Percentiles rank a stretch among this genome's conserved stretches.
Conservation (phyloP, 2,888 invertebrate species). For the Melitaea athalia region DNA sequence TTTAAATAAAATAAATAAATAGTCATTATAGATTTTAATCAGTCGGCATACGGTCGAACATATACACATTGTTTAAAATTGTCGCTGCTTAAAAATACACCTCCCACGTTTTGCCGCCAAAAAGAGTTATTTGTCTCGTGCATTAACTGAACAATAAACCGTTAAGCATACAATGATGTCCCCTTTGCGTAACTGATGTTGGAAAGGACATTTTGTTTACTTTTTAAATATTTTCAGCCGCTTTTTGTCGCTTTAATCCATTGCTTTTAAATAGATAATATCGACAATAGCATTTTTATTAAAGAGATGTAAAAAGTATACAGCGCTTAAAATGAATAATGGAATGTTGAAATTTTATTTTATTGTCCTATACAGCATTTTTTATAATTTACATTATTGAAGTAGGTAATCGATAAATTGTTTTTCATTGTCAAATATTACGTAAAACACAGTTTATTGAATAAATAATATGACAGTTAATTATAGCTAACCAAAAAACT, state of each 20-base stretch:
- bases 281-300: neutral
- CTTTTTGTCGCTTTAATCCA: conserved; percentile 12
- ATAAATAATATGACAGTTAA: too few species aligned
- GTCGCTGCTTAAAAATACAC: conserved; percentile 53
- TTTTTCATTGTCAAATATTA: too few species aligned
- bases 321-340: neutral
- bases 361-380: neutral
- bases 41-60: conserved; percentile 34
- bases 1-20: conserved; percentile 54
- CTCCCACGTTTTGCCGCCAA: conserved; percentile 63
- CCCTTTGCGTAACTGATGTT: conserved; percentile 46
- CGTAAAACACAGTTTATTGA: too few species aligned
- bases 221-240: conserved; percentile 23
- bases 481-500: too few species aligned
- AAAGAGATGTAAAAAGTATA: neutral
- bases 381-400: neutral
- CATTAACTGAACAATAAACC: conserved; percentile 71
- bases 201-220: conserved; percentile 30
- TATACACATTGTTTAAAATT: conserved; percentile 28
- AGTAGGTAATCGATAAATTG: too few species aligned
- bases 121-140: conserved; percentile 70
- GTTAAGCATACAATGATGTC: conserved; percentile 65
- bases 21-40: conserved; percentile 39
- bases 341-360: neutral
- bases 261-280: conserved; percentile 2